These are phyloP conservation scores for Eristalis arbustorum DNA, from an alignment of 2,888 invertebrate genomes.

Conservation along the genomic window DNA sequence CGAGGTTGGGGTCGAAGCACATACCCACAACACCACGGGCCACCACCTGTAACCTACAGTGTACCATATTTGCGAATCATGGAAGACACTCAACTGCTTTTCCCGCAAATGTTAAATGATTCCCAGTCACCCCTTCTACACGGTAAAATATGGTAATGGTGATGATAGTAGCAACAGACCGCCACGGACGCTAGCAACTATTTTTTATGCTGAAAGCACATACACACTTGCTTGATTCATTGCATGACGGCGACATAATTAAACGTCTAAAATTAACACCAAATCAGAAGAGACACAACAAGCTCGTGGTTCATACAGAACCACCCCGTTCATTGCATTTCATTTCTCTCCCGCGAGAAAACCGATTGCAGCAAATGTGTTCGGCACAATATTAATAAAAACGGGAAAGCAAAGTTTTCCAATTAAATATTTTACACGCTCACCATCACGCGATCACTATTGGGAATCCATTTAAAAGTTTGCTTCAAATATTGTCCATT, in stretches of 20 bases:
- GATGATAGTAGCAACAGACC: not conserved
- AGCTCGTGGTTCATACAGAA: not conserved
- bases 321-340: not conserved
- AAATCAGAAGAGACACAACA: not conserved
- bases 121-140: not conserved
- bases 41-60: too few relatives aligned
- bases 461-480: slow-evolving; percentile 5
- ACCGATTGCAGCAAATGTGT: not conserved
- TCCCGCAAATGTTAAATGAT: too few relatives aligned
- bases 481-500: not conserved
- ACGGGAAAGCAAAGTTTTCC: not conserved
- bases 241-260: too few relatives aligned
- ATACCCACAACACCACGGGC: too few relatives aligned
- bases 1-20: too few relatives aligned
- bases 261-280: not conserved
- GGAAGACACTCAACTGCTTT: too few relatives aligned
- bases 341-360: not conserved
- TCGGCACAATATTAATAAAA: not conserved
- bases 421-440: not conserved
- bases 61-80: too few relatives aligned
- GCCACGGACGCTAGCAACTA: not conserved
- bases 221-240: not conserved
- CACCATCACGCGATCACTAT: slow-evolving; percentile 3
- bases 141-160: not conserved
- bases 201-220: not conserved